Percentiles rank a stretch among this genome's conserved stretches.
These are phyloP conservation scores for Clarias macrocephalus DNA, from an alignment of 2,113 vertebrate genomes.

Conservation along the genomic window DNA sequence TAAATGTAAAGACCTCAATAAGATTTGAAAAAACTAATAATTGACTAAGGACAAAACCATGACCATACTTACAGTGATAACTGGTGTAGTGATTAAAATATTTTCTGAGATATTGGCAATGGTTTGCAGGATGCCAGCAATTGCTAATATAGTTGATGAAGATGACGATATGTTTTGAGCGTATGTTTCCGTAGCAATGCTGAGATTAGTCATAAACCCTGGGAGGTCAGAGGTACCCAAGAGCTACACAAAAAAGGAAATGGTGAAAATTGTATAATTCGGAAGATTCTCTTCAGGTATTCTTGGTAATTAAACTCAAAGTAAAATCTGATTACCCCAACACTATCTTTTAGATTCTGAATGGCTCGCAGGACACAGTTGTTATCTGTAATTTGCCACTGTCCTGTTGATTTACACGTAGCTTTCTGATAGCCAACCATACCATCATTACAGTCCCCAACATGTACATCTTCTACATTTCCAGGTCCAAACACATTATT, in stretches of 20 bases:
- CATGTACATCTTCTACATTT: background rate
- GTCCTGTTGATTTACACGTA: background rate
- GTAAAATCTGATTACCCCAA: background rate
- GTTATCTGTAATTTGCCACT: background rate
- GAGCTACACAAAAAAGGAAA: background rate
- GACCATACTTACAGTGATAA: conserved; percentile 22
- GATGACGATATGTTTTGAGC: background rate
- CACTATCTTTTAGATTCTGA: background rate
- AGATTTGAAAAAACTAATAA: background rate
- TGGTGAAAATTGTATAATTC: background rate
- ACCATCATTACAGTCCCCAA: conserved; percentile 3
- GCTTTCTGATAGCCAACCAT: conserved; percentile 19
- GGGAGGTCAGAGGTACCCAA: background rate
- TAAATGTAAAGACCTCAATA: background rate
- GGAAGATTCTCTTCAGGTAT: background rate
- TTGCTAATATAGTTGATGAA: background rate
- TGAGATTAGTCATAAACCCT: conserved; percentile 5
- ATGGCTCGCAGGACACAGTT: conserved; percentile 13
- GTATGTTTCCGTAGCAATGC: background rate
- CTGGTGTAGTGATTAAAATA: background rate
- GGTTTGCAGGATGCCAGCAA: background rate
- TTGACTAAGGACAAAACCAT: background rate
- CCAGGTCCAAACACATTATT: conserved; percentile 4
- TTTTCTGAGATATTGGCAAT: background rate
- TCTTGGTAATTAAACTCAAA: background rate